phyloP scores from a whole-genome alignment of 2,797 vertebrate species.

The Hydrocynus forskahlii region DNA sequence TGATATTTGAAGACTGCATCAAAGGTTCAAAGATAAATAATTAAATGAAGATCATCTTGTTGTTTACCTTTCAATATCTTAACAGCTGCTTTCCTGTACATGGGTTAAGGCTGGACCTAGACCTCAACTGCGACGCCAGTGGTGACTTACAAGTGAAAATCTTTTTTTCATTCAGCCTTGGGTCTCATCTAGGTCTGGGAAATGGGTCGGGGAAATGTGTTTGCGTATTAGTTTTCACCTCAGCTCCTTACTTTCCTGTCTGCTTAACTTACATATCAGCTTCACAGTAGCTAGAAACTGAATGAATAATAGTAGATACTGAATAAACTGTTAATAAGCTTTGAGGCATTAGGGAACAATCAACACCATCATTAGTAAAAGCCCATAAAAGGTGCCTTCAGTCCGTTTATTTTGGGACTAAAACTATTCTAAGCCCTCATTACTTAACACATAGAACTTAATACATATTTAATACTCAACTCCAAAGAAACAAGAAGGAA shows the following conservation, averaged over 20 bases:
- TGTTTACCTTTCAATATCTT: neutral
- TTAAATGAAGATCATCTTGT: too few relatives aligned
- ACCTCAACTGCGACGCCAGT: neutral
- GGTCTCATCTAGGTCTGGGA: neutral
- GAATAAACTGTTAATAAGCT: neutral
- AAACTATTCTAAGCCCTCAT: constrained; percentile 7
- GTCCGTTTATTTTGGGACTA: constrained; percentile 19
- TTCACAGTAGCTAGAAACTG: neutral
- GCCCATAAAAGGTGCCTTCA: neutral
- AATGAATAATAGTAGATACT: neutral
- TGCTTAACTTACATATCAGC: neutral
- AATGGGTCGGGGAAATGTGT: neutral
- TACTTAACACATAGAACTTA: neutral
- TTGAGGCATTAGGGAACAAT: neutral
- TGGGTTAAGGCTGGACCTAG: neutral
- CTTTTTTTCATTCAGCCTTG: neutral
- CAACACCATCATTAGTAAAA: constrained; percentile 9
- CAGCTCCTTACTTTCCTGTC: neutral
- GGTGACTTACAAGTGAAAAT: neutral
- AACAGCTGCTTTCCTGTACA: neutral
- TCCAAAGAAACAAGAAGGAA: neutral
- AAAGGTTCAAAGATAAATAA: neutral
- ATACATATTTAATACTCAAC: constrained; percentile 15
- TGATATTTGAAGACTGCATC: neutral
- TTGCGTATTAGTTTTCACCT: neutral